Evolutionary conservation across 2,797 vertebrate species (phyloP).

Genomic region (Cercopithecus mitis): DNA sequence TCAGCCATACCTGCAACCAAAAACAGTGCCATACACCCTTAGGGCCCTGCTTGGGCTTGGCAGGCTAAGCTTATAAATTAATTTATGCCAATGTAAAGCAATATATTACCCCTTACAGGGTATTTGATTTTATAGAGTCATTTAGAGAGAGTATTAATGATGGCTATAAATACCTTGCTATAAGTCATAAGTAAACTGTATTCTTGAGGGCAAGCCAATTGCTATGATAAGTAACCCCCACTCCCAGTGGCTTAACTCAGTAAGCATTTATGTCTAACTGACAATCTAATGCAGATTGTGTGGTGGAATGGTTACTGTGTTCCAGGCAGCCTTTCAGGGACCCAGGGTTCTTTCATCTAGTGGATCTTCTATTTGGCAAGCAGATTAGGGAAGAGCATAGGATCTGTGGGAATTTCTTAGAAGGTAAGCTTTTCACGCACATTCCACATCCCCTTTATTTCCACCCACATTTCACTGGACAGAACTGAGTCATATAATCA

Average conservation of each 20-base stretch:
- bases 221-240: neutral
- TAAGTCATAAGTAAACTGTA: conserved; percentile 32
- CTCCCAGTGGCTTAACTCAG: neutral
- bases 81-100: conserved; percentile 52
- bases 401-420: neutral
- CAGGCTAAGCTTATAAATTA: conserved; percentile 12
- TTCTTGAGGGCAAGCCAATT: conserved; percentile 30
- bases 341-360: neutral
- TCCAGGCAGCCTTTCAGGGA: neutral
- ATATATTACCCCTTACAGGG: conserved; percentile 5
- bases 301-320: neutral
- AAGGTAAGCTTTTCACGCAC: neutral
- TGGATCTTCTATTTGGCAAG: neutral
- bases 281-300: neutral
- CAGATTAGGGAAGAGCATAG: neutral
- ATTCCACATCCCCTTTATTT: neutral
- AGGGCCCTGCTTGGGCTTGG: neutral
- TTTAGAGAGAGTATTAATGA: conserved; percentile 40
- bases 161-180: conserved; percentile 28
- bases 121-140: conserved; percentile 52
- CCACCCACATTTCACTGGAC: neutral
- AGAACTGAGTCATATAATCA: neutral
- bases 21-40: neutral
- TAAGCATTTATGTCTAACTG: neutral
- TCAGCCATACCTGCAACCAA: neutral